Base-by-base conservation (phyloP, 1,140 invertebrate genomes). In the Hesperophylax magnus region DNA sequence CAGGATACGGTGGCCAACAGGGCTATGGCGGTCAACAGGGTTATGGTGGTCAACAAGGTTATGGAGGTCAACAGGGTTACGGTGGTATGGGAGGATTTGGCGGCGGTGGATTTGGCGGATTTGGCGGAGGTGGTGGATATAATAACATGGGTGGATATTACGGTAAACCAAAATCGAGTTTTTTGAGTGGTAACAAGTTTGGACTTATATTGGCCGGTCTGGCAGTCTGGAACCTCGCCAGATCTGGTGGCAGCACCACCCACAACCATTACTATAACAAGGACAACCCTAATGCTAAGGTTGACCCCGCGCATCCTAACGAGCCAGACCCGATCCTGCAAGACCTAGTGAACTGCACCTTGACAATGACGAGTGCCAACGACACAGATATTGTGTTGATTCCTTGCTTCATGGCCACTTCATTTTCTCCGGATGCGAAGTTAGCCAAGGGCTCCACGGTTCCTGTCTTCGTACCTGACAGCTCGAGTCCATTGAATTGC, bases 381-480 rank as follows among this genome's bases (percentile, higher is more conserved):
- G 79, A 83, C 39, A 89, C 88, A 7, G 89, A 90, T 86, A 85
- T 90, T 22, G 82, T 89, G 56, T 87, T 86, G 14, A 90, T 90
- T 82, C 89, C 89, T 52, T 90, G 89, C 84, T 86, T 89, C 31
- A 90, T 90, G 22, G 89, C 89, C 77, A 88, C 89, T 27, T 90
- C 89, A 18, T 90, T 90, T 83, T 86, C 86, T 20, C 88, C 89
- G 0, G 88, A 89, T 79, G 86, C 87, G 56, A 84, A 84, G 4
- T 81, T 82, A 61, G 76, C 83, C 34, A 85, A 83, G 72, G 82
- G 85, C 39, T 85, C 85, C 78, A 80, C 79, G 24, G 24, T 22
- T 58, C 82, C 84, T 0, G 87, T 88, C 76, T 87, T 86, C 31
- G 88, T 88, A 4, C 60, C 80, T 1, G 80, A 81, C 31, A 71